Base-by-base conservation (phyloP, 2,797 vertebrate genomes). In the Melanotaenia parkinsoni region DNA sequence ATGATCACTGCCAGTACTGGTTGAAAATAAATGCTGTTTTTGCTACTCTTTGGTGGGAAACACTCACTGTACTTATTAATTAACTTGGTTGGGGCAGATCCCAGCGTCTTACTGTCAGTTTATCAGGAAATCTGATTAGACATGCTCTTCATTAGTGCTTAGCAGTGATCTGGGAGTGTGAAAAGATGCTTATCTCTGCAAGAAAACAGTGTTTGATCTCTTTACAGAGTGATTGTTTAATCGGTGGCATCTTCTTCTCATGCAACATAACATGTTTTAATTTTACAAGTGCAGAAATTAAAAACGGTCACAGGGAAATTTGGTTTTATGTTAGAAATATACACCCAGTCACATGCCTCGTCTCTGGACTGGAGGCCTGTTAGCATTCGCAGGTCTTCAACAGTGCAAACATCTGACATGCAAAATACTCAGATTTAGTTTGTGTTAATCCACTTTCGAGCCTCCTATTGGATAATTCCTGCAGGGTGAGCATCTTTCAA, bases 121-220 rank as follows among this genome's bases (percentile, higher is more conserved):
- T 51, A 61, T 53, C 67, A 60, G 22, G 66, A 58, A 43, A 43
- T 80, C 38, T 72, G 67, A 77, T 70, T 70, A 74, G 64, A 63
- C 57, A 30, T 50, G 64, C 53, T 75, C 70, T 79, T 83, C 67
- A 83, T 83, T 76, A 71, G 67, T 22, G 16, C 47, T 77, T 58
- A 47, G 14, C 37, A 57, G 53, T 74, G 70, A 66, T 81, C 0
- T 40, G 40, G 56, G 53, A 5, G 65, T 35, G 63, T 58, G 70
- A 76, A 43, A 38, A 73, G 80, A 79, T 78, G 69, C 51, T 70
- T 37, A 38, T 24, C 30, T 16, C 6, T 7, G 20, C 32, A 26
- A 20, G 28, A 63, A 57, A 57, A 40, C 0, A 8, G 24, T 35
- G 56, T 56, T 1, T 18, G 38, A 28, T 40, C 28, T 61, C 40